phyloP scores from a whole-genome alignment of 2,113 vertebrate species.

The Fukomys damarensis region DNA sequence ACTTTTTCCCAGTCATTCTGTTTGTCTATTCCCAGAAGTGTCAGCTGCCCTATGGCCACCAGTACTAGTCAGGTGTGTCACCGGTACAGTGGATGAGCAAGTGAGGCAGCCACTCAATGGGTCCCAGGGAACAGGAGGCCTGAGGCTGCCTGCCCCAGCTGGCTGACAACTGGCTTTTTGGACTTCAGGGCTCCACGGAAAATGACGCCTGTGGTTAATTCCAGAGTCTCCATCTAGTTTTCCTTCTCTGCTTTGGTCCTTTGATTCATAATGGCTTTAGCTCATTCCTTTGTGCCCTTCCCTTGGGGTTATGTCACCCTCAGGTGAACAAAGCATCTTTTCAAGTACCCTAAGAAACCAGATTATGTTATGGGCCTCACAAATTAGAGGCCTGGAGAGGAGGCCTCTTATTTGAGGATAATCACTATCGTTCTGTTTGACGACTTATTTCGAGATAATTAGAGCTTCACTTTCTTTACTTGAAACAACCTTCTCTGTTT shows the following conservation, averaged over 20 bases:
- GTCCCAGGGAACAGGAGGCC: not conserved
- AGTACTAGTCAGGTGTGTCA: not conserved
- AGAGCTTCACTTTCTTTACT: constrained; percentile 78
- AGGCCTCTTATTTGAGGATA: constrained; percentile 76
- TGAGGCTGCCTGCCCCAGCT: accelerated
- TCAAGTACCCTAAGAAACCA: constrained; percentile 73
- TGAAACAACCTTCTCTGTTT: constrained; percentile 74
- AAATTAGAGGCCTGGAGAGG: constrained; percentile 73
- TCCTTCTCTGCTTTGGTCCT: constrained; percentile 68
- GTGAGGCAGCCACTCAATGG: not conserved
- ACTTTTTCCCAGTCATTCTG: not conserved
- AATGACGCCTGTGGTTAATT: constrained; percentile 51
- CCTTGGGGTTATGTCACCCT: constrained; percentile 68
- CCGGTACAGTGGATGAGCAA: not conserved
- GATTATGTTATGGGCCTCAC: constrained; percentile 58
- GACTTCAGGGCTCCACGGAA: not conserved
- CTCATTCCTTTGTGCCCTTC: constrained; percentile 76
- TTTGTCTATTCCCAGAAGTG: not conserved
- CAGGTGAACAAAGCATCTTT: constrained; percentile 82
- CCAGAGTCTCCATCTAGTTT: constrained; percentile 71
- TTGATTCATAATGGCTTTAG: constrained; percentile 67
- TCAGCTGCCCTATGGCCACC: not conserved
- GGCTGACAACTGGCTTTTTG: not conserved
- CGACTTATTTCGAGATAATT: constrained; percentile 77
- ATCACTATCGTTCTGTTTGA: constrained; percentile 78